Evolutionary conservation across 2,888 invertebrate species (phyloP).

Genomic region (Phragmatobia fuliginosa): DNA sequence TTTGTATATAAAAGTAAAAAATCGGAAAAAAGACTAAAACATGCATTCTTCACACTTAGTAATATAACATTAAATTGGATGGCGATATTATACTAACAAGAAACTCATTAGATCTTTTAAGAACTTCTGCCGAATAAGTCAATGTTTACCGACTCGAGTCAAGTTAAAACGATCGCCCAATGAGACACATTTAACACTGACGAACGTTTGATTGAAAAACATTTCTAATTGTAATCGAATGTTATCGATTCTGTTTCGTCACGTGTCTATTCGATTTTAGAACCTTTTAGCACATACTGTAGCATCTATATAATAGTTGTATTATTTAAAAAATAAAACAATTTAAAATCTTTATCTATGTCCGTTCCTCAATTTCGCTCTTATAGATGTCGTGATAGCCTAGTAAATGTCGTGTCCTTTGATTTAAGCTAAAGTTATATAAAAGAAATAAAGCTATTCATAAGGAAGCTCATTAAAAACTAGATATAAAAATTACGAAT

Average conservation of each 20-base stretch:
- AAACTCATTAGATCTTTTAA: slow-evolving; percentile 39
- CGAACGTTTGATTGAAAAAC: slow-evolving; percentile 43
- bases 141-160: slow-evolving; percentile 29
- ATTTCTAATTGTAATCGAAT: slow-evolving; percentile 41
- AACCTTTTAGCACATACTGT: slow-evolving; percentile 66
- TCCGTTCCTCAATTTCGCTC: slow-evolving; percentile 85
- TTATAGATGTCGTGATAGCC: slow-evolving; percentile 85
- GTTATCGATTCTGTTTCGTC: slow-evolving; percentile 46
- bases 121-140: slow-evolving; percentile 35
- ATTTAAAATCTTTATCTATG: slow-evolving; percentile 80
- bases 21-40: slow-evolving; percentile 71
- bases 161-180: slow-evolving; percentile 46
- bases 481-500: slow-evolving; percentile 63
- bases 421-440: slow-evolving; percentile 60
- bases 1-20: slow-evolving; percentile 73
- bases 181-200: slow-evolving; percentile 44
- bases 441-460: slow-evolving; percentile 54
- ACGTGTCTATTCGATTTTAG: slow-evolving; percentile 53
- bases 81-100: slow-evolving; percentile 45
- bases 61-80: slow-evolving; percentile 57
- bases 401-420: slow-evolving; percentile 84
- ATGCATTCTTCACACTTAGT: slow-evolving; percentile 52
- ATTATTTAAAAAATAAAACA: slow-evolving; percentile 72
- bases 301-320: slow-evolving; percentile 70
- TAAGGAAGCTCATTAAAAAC: slow-evolving; percentile 80